Evolutionary conservation across 2,888 invertebrate species (phyloP), one percentile per base, ranked within the genome.

Genomic region (Schizotus pectinicornis): DNA sequence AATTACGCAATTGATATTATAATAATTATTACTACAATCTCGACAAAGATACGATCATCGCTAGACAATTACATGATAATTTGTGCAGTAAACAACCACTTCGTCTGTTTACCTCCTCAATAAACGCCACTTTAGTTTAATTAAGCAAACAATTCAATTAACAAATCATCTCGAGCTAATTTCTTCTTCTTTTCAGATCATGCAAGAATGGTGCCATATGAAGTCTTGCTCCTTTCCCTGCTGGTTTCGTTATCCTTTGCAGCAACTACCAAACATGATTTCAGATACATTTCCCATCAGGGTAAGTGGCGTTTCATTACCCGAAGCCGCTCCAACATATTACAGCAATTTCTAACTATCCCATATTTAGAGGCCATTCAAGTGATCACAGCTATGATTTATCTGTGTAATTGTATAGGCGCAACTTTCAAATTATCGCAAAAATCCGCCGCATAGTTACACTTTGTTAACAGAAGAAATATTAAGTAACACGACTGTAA

Each of bases 261-360:
- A 55, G 32, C 56, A 11, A 33, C 56, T 30, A 49, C 35, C 36
- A 45, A 62, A 36, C 58, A 74, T 65, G 74, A 74, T 59, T 74
- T 70, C 53, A 63, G 71, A 62, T 71, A 67, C 51, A 74, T 74
- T 58, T 73, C 74, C 35, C 64, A 67, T 57, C 70, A 71, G 68
- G 74, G 74, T 73, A 71, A 69, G 66, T 45, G 36, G n/a, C n/a
- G 6, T 35, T n/a, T n/a, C 32, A 30, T 22, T 22, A 22, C 22
- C 22, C 5, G 22, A 22, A 22, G 22, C 22, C 22, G 22, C 22
- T 36, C 12, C 22, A 49, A 3, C 3, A 3, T 3, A 39, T 39
- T 39, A 13, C 11, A 39, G 13, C 13, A 9, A 9, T 39, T 12
- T 39, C 39, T 9, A 39, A 12, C 22, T 22, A 5, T 22, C 22